Evolutionary conservation across 2,888 invertebrate genomes (phyloP).

Genomic region (Copidosoma aretas): DNA sequence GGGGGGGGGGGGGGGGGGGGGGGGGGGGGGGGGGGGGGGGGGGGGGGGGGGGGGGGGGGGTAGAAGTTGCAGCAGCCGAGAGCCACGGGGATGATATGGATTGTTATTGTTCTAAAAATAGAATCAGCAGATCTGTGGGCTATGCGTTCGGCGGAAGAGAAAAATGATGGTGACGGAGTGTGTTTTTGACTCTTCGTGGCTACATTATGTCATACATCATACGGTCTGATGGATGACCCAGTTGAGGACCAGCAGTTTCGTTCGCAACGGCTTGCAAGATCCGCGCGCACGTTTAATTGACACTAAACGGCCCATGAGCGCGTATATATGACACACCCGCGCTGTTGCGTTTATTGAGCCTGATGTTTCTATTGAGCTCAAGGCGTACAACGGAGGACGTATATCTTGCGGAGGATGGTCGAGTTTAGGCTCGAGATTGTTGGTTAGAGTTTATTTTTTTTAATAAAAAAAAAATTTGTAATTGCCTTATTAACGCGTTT

Average conservation of each 20-base stretch:
- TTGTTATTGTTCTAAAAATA: no score
- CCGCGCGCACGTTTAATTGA: conserved; percentile 44
- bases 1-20: no score
- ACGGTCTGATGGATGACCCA: conserved; percentile 18
- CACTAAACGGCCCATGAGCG: conserved; percentile 29
- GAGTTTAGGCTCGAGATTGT: conserved; percentile 12
- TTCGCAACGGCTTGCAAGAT: neutral
- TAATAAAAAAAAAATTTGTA: no score
- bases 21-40: no score
- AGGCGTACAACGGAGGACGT: conserved; percentile 44
- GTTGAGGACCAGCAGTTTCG: neutral
- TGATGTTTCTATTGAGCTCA: conserved; percentile 53
- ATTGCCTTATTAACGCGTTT: no score
- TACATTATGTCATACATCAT: no score
- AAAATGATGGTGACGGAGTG: neutral
- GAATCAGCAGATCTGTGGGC: no score
- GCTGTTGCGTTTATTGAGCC: conserved; percentile 48
- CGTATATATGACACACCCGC: no score
- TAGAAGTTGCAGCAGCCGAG: no score
- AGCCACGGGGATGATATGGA: no score
- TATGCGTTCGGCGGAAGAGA: neutral
- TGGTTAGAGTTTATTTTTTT: no score
- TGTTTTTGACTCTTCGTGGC: neutral
- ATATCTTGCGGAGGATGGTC: conserved; percentile 27
- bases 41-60: no score